phyloP scores from a whole-genome alignment of 2,888 invertebrate species.

The Cerastis rubricosa region DNA sequence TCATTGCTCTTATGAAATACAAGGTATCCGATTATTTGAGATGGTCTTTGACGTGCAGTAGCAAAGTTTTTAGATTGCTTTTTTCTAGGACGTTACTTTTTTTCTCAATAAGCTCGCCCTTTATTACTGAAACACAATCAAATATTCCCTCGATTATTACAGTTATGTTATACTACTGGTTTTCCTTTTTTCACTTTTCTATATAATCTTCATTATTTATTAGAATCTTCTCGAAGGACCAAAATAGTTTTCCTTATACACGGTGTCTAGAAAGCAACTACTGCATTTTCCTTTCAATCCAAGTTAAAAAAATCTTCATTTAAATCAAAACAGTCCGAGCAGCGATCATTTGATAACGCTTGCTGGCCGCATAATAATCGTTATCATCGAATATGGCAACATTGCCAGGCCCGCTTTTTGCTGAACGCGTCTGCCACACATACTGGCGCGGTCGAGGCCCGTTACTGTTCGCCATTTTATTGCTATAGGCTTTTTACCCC shows the following conservation, averaged over 20 bases:
- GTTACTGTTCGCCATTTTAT: slow-evolving; percentile 75
- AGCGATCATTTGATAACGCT: slow-evolving; percentile 68
- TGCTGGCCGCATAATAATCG: slow-evolving; percentile 80
- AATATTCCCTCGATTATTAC: neutral
- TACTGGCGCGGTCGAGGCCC: slow-evolving; percentile 79
- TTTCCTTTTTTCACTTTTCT: neutral
- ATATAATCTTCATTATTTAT: neutral
- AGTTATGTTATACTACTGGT: neutral
- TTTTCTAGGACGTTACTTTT: neutral
- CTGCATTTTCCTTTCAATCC: slow-evolving; percentile 33
- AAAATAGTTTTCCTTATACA: slow-evolving; percentile 17
- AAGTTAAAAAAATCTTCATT: slow-evolving; percentile 44
- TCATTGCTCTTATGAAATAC: neutral
- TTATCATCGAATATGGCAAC: slow-evolving; percentile 80
- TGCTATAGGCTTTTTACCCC: slow-evolving; percentile 55
- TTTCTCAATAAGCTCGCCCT: no score
- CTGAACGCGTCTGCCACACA: slow-evolving; percentile 78
- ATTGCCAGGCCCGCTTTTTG: slow-evolving; percentile 78
- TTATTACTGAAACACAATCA: no score
- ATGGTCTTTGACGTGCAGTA: neutral
- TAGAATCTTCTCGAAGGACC: neutral
- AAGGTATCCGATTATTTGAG: neutral
- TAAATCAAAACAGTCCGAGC: slow-evolving; percentile 61
- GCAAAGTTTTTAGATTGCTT: neutral
- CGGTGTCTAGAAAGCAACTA: neutral